Evolutionary conservation across 2,113 vertebrate genomes (phyloP).

Genomic region (Poeciliopsis prolifica): DNA sequence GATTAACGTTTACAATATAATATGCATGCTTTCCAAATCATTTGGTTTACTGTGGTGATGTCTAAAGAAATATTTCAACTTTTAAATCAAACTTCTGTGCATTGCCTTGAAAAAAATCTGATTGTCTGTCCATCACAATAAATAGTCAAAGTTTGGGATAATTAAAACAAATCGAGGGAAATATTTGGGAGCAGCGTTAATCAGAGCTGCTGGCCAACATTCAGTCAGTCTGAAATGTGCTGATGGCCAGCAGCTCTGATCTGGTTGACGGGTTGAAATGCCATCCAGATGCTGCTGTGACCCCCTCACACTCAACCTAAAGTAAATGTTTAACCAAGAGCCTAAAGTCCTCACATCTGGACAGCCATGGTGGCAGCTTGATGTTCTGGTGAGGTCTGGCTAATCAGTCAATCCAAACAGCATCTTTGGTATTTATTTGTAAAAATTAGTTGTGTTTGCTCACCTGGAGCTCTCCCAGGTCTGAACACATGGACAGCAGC

Average conservation of each 20-base stretch:
- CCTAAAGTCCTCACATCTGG: constrained; percentile 58
- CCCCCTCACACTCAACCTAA: constrained; percentile 17
- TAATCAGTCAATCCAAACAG: constrained; percentile 63
- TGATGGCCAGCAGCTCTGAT: constrained; percentile 12
- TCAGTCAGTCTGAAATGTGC: constrained; percentile 2
- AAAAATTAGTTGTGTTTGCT: constrained; percentile 76
- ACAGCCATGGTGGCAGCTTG: constrained; percentile 10
- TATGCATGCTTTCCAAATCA: too few relatives aligned
- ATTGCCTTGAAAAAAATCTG: not conserved
- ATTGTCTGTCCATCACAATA: not conserved
- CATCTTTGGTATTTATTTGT: constrained; percentile 74
- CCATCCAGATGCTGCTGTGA: constrained; percentile 46
- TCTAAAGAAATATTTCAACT: too few relatives aligned
- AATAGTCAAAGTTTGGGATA: not conserved
- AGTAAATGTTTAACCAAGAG: constrained; percentile 72
- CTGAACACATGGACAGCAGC: constrained; percentile 19
- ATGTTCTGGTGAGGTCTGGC: constrained; percentile 44
- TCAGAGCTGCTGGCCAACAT: not conserved
- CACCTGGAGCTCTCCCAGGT: constrained; percentile 66
- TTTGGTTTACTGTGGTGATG: too few relatives aligned
- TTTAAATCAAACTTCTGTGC: not conserved
- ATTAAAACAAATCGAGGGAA: constrained; percentile 1
- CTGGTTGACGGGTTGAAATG: constrained; percentile 63
- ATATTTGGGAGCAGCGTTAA: not conserved
- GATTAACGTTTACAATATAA: too few relatives aligned